Percentiles rank a stretch among this genome's conserved stretches.
Conservation (phyloP, 2,797 vertebrate species). For the Sebastes iracundus region DNA sequence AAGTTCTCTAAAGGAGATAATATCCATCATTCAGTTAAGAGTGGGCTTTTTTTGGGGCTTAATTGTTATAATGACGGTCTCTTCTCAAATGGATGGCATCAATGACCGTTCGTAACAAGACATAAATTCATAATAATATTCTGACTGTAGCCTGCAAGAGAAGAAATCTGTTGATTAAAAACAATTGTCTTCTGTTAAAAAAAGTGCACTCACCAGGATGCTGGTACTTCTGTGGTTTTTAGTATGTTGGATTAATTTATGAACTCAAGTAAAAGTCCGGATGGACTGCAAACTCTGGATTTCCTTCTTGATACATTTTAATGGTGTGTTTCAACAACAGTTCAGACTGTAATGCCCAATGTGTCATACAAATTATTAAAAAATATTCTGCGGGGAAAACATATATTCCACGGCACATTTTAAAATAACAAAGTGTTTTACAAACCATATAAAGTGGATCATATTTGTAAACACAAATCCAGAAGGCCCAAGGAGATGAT, state of each 20-base stretch:
- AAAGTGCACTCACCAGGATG: background rate
- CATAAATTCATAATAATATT: background rate
- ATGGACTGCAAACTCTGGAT: background rate
- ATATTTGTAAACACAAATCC: slow-evolving; percentile 15
- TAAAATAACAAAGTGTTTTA: slow-evolving; percentile 34
- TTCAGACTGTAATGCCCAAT: background rate
- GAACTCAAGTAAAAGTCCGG: background rate
- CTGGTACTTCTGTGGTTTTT: background rate
- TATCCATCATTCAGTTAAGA: background rate
- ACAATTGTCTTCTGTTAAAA: background rate
- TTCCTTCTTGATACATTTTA: slow-evolving; percentile 11
- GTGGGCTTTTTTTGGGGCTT: background rate
- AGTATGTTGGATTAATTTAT: background rate
- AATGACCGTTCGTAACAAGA: background rate
- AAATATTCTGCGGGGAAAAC: slow-evolving; percentile 20
- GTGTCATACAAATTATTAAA: slow-evolving; percentile 30
- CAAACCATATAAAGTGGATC: slow-evolving; percentile 30
- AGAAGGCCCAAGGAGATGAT: slow-evolving; percentile 27
- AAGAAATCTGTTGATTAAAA: background rate
- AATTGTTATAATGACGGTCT: background rate
- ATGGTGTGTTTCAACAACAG: slow-evolving; percentile 13
- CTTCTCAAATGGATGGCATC: background rate
- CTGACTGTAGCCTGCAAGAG: background rate
- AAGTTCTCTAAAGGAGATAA: background rate
- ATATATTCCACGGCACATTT: slow-evolving; percentile 1